phyloP scores from a whole-genome alignment of 2,797 vertebrate species.

The Gymnopithys bicolor region DNA sequence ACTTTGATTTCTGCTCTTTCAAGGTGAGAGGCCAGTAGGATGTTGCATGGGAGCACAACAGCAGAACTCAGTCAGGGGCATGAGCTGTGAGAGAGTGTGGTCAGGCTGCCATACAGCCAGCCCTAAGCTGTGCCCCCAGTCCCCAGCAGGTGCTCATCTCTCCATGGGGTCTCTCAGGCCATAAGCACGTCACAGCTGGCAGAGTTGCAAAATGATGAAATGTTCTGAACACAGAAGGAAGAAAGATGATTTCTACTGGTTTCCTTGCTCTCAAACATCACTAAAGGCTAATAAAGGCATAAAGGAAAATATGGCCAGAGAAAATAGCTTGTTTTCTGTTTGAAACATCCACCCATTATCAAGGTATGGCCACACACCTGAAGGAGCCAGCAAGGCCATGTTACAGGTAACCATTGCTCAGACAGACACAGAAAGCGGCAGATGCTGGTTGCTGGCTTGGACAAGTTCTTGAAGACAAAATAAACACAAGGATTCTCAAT shows the following conservation, averaged over 20 bases:
- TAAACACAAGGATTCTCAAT: not conserved
- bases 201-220: not conserved
- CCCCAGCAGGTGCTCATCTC: not conserved
- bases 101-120: not conserved
- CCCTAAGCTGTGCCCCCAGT: rapidly evolving
- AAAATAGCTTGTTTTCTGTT: not conserved
- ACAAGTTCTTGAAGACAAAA: not conserved
- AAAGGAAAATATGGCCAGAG: not conserved
- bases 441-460: not conserved
- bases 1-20: not conserved
- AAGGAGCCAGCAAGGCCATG: not conserved
- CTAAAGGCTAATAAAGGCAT: not conserved
- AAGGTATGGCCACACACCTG: too few relatives aligned
- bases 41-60: not conserved
- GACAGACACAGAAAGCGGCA: not conserved
- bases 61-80: not conserved
- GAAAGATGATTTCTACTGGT: not conserved
- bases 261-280: not conserved
- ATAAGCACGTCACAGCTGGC: not conserved
- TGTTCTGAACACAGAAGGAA: not conserved
- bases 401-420: not conserved
- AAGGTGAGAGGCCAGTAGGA: not conserved
- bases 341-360: not conserved
- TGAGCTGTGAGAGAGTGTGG: not conserved
- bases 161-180: not conserved